Evolutionary conservation across 2,888 invertebrate genomes (phyloP).

Genomic region (Pegoplata infirma): DNA sequence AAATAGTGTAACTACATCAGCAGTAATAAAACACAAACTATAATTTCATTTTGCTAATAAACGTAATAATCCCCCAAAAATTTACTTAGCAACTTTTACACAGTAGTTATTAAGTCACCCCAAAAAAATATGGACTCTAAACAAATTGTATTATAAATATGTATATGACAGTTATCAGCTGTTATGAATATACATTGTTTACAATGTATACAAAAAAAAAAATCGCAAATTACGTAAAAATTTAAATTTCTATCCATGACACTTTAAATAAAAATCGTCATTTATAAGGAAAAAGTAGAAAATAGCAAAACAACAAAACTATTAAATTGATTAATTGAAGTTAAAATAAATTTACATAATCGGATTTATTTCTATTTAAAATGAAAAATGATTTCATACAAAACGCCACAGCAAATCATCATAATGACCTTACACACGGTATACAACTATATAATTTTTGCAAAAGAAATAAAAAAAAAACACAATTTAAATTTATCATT

Average conservation of each 20-base stretch:
- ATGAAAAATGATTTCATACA: slow-evolving; percentile 12
- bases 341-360: slow-evolving; percentile 42
- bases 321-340: slow-evolving; percentile 11
- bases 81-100: not conserved
- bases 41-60: not conserved
- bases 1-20: not conserved
- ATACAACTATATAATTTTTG: not conserved
- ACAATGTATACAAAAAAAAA: too few relatives aligned
- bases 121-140: not conserved
- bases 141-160: not conserved
- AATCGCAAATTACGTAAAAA: not conserved
- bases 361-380: slow-evolving; percentile 31
- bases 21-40: not conserved
- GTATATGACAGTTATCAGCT: not conserved
- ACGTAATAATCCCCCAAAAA: not conserved
- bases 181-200: not conserved
- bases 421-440: too few relatives aligned
- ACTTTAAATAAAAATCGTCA: slow-evolving; percentile 6
- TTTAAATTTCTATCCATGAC: slow-evolving; percentile 9
- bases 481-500: slow-evolving; percentile 14
- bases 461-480: not conserved
- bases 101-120: not conserved
- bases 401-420: not conserved
- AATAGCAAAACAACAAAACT: slow-evolving; percentile 12
- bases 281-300: not conserved